Evolutionary conservation across 2,797 vertebrate species (phyloP).

Genomic region (Cynopterus sphinx): DNA sequence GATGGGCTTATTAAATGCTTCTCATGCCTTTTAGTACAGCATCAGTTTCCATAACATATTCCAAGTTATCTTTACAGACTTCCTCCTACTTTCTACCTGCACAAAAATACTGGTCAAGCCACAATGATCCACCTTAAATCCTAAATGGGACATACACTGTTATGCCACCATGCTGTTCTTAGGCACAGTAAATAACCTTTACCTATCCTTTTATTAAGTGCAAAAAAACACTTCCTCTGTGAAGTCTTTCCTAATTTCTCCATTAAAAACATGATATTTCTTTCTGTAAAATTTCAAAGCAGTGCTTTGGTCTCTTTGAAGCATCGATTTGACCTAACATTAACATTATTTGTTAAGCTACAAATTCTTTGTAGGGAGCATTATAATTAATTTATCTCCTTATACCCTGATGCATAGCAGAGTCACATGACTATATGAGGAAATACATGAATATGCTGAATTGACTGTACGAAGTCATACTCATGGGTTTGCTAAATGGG

Average conservation of each 20-base stretch:
- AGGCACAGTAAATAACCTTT: not conserved
- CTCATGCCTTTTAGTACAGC: not conserved
- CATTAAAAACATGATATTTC: not conserved
- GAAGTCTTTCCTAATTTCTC: not conserved
- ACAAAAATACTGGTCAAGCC: not conserved
- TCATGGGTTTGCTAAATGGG: not conserved
- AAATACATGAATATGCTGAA: not conserved
- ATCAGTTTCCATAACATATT: not conserved
- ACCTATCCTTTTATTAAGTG: not conserved
- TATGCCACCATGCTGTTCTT: not conserved
- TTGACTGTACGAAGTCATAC: not conserved
- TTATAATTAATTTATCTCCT: not conserved
- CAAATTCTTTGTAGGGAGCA: not conserved
- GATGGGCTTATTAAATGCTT: not conserved
- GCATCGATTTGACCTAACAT: not conserved
- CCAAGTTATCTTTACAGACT: not conserved
- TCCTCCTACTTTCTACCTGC: not conserved
- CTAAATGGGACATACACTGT: not conserved
- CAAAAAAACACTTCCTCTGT: not conserved
- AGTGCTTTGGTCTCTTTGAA: not conserved
- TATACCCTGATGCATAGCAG: not conserved
- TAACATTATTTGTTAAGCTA: not conserved
- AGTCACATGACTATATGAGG: not conserved
- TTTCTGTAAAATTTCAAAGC: not conserved
- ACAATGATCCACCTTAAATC: not conserved